A percentile compares a stretch with the other conserved stretches of the same genome.
phyloP scores from a whole-genome alignment of 2,113 vertebrate genomes.

The Hydrolagus affinis region DNA sequence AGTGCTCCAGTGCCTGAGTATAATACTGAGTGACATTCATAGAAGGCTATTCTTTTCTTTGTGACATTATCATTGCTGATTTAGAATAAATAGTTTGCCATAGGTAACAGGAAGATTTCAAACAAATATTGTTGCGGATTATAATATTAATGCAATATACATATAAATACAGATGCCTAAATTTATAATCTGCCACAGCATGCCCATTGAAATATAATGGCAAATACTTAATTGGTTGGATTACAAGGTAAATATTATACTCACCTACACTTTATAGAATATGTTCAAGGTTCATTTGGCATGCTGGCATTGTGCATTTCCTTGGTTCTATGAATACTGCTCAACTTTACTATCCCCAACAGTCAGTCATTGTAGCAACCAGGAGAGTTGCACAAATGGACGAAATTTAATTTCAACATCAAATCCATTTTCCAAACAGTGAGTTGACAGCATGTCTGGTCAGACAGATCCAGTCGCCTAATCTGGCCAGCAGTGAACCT shows the following conservation, averaged over 20 bases:
- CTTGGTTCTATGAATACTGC: not conserved
- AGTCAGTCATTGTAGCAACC: not conserved
- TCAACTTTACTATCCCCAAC: not conserved
- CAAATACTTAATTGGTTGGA: no score
- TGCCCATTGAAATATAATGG: no score
- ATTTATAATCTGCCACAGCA: not conserved
- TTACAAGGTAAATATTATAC: not conserved
- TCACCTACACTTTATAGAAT: not conserved
- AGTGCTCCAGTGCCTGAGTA: no score
- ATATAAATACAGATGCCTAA: not conserved
- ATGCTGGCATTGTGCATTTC: not conserved
- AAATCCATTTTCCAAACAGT: slow-evolving; percentile 50
- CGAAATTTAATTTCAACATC: slow-evolving; percentile 48
- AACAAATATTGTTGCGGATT: no score
- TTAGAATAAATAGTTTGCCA: not conserved
- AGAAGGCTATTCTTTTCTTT: not conserved
- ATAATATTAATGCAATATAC: not conserved
- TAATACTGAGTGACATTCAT: not conserved
- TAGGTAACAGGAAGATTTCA: not conserved
- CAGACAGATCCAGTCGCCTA: slow-evolving; percentile 55
- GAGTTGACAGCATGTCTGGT: slow-evolving; percentile 59
- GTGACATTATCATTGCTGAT: not conserved
- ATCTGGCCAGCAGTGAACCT: slow-evolving; percentile 66
- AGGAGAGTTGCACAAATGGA: slow-evolving; percentile 9
- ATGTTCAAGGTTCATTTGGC: not conserved